phyloP scores from a whole-genome alignment of 2,797 vertebrate species.

The Dermochelys coriacea region DNA sequence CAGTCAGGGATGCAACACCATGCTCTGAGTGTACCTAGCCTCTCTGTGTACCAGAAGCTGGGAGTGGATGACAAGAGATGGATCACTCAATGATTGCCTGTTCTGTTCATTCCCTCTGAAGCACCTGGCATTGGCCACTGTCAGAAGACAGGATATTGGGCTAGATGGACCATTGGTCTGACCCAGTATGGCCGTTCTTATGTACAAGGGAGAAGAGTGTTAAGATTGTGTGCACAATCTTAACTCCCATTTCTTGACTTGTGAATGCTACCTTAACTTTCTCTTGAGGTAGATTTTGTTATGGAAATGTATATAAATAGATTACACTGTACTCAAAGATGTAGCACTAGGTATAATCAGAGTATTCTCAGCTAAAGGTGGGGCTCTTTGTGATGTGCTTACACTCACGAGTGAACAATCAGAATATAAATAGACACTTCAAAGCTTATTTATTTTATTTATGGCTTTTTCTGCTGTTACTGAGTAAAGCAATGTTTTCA shows the following conservation, averaged over 20 bases:
- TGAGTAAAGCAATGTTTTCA: background rate
- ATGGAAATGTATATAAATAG: background rate
- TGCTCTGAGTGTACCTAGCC: background rate
- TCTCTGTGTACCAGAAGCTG: background rate
- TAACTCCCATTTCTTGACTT: background rate
- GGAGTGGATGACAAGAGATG: background rate
- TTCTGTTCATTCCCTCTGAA: background rate
- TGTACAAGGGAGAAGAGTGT: background rate
- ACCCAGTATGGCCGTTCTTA: background rate
- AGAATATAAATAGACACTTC: background rate
- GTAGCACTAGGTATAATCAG: background rate
- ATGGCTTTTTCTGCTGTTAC: background rate
- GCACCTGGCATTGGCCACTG: background rate
- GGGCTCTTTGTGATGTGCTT: background rate
- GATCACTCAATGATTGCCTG: background rate
- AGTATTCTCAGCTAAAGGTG: background rate
- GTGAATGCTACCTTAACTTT: background rate
- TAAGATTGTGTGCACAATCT: background rate
- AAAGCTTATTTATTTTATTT: background rate
- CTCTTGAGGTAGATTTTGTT: background rate
- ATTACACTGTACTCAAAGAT: background rate
- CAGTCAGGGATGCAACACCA: background rate
- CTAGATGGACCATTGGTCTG: background rate
- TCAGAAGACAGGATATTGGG: background rate
- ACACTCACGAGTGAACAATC: background rate